Percentiles rank a stretch among this genome's conserved stretches.
phyloP scores from a whole-genome alignment of 1,140 invertebrate species.

The Mizuhopecten yessoensis region DNA sequence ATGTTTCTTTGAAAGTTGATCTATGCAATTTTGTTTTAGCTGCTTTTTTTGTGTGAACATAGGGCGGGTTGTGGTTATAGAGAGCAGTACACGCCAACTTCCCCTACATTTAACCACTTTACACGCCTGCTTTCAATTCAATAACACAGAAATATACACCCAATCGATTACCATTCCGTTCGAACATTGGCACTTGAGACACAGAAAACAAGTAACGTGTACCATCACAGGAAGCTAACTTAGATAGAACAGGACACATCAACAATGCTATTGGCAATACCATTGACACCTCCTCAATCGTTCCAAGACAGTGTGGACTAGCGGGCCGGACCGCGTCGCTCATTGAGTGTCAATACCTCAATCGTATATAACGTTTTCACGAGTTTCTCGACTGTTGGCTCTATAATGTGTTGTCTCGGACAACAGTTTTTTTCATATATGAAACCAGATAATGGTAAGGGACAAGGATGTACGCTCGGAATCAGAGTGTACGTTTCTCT shows the following conservation, averaged over 20 bases:
- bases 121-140: background rate
- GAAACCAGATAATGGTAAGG: background rate
- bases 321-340: too few species aligned
- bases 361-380: background rate
- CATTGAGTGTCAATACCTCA: background rate
- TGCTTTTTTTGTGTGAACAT: background rate
- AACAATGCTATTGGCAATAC: too few species aligned
- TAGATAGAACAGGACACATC: background rate
- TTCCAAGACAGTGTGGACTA: too few species aligned
- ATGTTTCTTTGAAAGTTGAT: background rate
- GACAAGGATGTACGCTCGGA: background rate
- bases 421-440: background rate
- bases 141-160: background rate
- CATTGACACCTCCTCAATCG: too few species aligned
- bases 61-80: background rate
- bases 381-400: background rate
- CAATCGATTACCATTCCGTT: background rate
- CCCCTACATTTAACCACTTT: background rate
- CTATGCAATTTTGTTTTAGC: background rate
- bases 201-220: background rate
- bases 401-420: background rate
- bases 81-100: too few species aligned
- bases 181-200: conserved; percentile 31
- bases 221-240: background rate
- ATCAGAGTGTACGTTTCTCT: background rate